These are phyloP conservation scores for Spongia lamella DNA, from an alignment of 37 sponge, comb jelly and placozoan genomes.

Conservation along the genomic window DNA sequence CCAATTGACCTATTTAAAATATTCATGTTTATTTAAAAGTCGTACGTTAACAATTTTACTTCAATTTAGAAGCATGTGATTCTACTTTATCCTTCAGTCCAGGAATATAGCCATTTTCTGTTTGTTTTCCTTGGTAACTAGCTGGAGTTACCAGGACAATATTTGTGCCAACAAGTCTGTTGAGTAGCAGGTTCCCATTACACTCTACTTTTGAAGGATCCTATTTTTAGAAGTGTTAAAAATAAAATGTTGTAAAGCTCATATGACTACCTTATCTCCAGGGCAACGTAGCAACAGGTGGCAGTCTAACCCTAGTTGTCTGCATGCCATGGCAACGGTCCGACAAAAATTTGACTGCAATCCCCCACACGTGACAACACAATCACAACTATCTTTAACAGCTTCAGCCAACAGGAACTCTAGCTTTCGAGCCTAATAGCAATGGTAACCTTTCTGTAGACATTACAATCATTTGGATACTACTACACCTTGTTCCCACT, in stretches of 20 bases:
- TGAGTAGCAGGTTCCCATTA: constrained; percentile 76
- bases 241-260: background rate
- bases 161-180: constrained; percentile 55
- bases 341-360: constrained; percentile 82
- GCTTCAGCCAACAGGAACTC: constrained; percentile 88
- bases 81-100: constrained; percentile 46
- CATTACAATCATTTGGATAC: background rate
- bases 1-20: constrained; percentile 38
- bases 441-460: too few relatives aligned
- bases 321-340: constrained; percentile 80
- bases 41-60: too few relatives aligned
- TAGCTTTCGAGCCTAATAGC: constrained; percentile 67
- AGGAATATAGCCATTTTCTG: constrained; percentile 19
- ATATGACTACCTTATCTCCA: background rate
- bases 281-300: constrained; percentile 67
- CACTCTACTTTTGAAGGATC: constrained; percentile 43
- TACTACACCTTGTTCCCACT: constrained; percentile 84
- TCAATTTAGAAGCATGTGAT: constrained; percentile 43
- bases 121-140: background rate
- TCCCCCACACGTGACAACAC: constrained; percentile 71
- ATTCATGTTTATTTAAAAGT: too few relatives aligned
- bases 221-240: constrained; percentile 8
- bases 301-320: constrained; percentile 72
- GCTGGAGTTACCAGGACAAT: constrained; percentile 60
- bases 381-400: constrained; percentile 48